These are phyloP conservation scores for Bostrychus sinensis DNA, from an alignment of 2,113 vertebrate genomes.

Conservation along the genomic window DNA sequence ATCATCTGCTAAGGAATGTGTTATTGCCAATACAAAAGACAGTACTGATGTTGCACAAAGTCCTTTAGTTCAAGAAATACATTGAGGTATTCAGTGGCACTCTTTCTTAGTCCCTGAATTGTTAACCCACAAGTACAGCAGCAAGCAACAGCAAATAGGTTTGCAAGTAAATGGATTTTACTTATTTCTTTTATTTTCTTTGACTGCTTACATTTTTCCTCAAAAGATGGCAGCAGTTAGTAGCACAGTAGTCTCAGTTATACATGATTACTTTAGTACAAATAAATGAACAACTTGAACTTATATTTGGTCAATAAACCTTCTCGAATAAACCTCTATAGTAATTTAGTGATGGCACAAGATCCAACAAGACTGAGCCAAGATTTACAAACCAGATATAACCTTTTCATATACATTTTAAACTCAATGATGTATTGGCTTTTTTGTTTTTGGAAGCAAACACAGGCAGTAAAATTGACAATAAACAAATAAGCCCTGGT, in stretches of 20 bases:
- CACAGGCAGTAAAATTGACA: not conserved
- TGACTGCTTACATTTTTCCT: not conserved
- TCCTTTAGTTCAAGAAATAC: slow-evolving; percentile 33
- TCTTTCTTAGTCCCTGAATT: slow-evolving; percentile 12
- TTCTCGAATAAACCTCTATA: slow-evolving; percentile 2
- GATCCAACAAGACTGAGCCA: slow-evolving; percentile 36
- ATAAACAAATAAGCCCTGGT: no score
- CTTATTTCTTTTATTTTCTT: not conserved
- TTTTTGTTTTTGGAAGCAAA: not conserved
- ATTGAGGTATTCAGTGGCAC: slow-evolving; percentile 24
- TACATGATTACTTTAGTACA: not conserved
- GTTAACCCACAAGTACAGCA: slow-evolving; percentile 33
- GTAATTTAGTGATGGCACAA: not conserved
- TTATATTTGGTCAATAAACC: slow-evolving; percentile 12
- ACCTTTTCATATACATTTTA: not conserved
- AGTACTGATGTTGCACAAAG: slow-evolving; percentile 41
- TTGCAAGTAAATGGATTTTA: not conserved
- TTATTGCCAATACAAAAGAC: slow-evolving; percentile 55
- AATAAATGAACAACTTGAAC: slow-evolving; percentile 26
- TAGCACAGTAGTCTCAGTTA: not conserved
- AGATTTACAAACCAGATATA: slow-evolving; percentile 28
- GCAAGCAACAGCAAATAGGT: slow-evolving; percentile 18
- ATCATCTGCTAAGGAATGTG: slow-evolving; percentile 30
- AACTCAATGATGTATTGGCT: not conserved
- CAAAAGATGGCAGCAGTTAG: not conserved